Conservation (phyloP, 2,113 vertebrate species). For the Corydoras sp. region DNA sequence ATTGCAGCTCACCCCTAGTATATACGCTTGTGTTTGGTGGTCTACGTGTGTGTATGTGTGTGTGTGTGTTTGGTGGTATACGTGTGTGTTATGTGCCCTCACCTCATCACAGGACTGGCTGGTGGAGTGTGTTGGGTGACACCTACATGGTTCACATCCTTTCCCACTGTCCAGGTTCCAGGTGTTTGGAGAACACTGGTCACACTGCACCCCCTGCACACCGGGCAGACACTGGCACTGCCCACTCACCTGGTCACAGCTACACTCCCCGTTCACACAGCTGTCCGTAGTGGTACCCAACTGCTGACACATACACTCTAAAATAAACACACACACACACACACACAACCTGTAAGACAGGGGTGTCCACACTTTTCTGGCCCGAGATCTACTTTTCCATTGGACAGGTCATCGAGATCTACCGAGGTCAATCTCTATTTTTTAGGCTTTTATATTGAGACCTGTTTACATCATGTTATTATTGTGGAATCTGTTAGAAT, state of each 20-base stretch:
- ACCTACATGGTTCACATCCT: conserved; percentile 78
- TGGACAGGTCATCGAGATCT: too few relatives aligned
- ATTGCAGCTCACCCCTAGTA: too few relatives aligned
- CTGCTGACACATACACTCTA: conserved; percentile 80
- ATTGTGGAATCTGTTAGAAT: too few relatives aligned
- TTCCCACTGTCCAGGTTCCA: conserved; percentile 78
- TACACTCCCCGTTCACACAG: conserved; percentile 73
- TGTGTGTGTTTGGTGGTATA: background rate
- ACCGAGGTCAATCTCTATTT: too few relatives aligned
- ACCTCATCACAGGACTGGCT: conserved; percentile 80
- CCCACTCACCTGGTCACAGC: conserved; percentile 72
- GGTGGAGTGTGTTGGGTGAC: conserved; percentile 69
- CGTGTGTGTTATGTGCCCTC: background rate
- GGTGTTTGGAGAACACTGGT: conserved; percentile 78
- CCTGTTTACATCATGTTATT: too few relatives aligned
- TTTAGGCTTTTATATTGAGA: too few relatives aligned
- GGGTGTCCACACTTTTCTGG: too few relatives aligned
- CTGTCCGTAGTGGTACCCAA: conserved; percentile 64
- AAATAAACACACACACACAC: background rate
- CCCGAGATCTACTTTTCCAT: too few relatives aligned
- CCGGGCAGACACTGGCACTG: conserved; percentile 82
- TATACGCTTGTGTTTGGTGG: too few relatives aligned
- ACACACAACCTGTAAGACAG: background rate
- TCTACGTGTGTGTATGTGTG: background rate
- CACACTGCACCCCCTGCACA: conserved; percentile 82